Base-by-base conservation (phyloP, 2,888 invertebrate species). In the Agrypnus murinus region DNA sequence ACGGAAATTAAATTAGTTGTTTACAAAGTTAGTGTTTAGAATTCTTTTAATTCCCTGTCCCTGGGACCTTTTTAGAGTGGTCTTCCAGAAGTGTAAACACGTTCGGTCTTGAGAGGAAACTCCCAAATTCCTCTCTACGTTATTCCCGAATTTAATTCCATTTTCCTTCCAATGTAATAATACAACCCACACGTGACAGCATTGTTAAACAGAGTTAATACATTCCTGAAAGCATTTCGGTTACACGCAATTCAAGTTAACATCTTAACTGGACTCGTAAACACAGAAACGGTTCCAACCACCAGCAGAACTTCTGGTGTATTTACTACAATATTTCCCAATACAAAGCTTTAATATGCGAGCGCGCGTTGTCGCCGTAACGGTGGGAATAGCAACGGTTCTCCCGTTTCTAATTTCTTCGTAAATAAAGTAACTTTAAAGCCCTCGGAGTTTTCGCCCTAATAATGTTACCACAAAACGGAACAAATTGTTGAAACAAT, bases 181-280 rank as follows among this genome's bases (percentile, higher is more conserved):
- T 64, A 50, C 62, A 64, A 58, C 55, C 64, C 48, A 63, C 69
- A 55, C 69, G 69, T 69, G 69, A 69, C 69, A 58, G 63, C 34
- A 48, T 69, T 69, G 69, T 69, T 69, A 69, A 69, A 48, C 64
- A 57, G 50, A 53, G 67, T 60, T 60, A 67, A 60, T 67, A 67
- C 67, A 67, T 67, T 53, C 60, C 67, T 55, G 50, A 67, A 67
- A 67, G 67, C 67, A 55, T 55, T 67, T 60, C 60, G 67, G 60
- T 67, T 67, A 62, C 60, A 60, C 67, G 60, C 67, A 67, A 67
- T 67, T 67, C 67, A 53, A 60, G 60, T 60, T 60, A 60, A 67
- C 60, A 67, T 67, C 67, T 67, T 67, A 67, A 67, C 67, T 67
- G 67, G 67, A 67, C 67, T 67, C 67, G 55, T 67, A 53, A 67